phyloP scores from a whole-genome alignment of 2,113 vertebrate species.

The Anolis sagrei region DNA sequence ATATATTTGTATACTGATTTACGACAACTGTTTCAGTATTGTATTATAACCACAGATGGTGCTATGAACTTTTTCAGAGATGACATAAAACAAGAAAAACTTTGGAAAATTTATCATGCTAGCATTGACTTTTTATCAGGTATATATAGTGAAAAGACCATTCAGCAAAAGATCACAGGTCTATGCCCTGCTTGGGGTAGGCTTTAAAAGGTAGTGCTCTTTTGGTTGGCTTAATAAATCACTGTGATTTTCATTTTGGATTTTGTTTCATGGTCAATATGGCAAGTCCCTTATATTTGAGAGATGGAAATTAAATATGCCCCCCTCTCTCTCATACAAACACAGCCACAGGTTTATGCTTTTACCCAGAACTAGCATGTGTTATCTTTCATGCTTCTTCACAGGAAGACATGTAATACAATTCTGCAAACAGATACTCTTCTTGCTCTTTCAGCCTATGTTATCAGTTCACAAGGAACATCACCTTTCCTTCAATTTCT shows the following conservation, averaged over 20 bases:
- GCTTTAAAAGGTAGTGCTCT: too few species aligned
- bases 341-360: neutral
- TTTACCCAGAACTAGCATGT: neutral
- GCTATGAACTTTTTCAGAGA: neutral
- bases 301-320: too few species aligned
- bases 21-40: neutral
- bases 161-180: too few species aligned
- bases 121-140: too few species aligned
- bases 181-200: too few species aligned
- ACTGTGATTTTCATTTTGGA: too few species aligned
- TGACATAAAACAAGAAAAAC: neutral
- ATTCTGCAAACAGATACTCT: neutral
- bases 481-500: slow-evolving; percentile 32
- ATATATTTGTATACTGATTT: neutral
- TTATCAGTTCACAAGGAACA: slow-evolving; percentile 40
- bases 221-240: too few species aligned
- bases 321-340: too few species aligned
- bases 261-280: too few species aligned
- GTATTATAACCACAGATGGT: neutral
- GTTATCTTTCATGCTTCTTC: slow-evolving; percentile 6
- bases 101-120: too few species aligned
- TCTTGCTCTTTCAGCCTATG: slow-evolving; percentile 58
- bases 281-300: too few species aligned
- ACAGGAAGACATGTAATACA: neutral
- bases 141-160: too few species aligned